Evolutionary conservation across 1,140 invertebrate species (phyloP).

Genomic region (Alviniconcha marisindica): DNA sequence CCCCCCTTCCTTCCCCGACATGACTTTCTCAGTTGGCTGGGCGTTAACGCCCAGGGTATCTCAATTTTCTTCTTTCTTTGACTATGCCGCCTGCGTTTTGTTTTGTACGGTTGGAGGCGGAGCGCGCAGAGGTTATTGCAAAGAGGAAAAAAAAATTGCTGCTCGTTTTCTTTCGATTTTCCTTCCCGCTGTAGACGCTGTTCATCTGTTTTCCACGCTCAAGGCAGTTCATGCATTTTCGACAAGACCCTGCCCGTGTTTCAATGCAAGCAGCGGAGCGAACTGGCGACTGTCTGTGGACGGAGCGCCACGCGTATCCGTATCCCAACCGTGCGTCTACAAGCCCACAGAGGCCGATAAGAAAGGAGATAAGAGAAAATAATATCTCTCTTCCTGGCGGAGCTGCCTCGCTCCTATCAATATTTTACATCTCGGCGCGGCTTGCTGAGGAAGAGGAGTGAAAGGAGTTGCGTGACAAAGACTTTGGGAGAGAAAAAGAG

Average conservation of each 20-base stretch:
- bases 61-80: neutral
- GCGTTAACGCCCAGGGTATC: too few species aligned
- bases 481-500: neutral
- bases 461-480: neutral
- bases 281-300: neutral
- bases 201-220: constrained; percentile 5
- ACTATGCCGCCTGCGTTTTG: too few species aligned
- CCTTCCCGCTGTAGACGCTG: neutral
- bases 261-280: constrained; percentile 1
- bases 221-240: constrained; percentile 4
- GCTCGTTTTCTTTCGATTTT: neutral
- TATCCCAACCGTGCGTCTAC: neutral
- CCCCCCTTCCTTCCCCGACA: too few species aligned
- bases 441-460: neutral
- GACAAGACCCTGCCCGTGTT: constrained; percentile 1
- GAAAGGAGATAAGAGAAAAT: constrained; percentile 26
- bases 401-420: constrained; percentile 26
- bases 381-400: constrained; percentile 18
- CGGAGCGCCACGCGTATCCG: neutral
- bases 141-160: too few species aligned
- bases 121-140: too few species aligned
- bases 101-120: too few species aligned
- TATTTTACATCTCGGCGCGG: constrained; percentile 29
- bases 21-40: too few species aligned
- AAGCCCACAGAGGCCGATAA: constrained; percentile 9